Base-by-base conservation (phyloP, 2,888 invertebrate genomes). In the Aphidius colemani region DNA sequence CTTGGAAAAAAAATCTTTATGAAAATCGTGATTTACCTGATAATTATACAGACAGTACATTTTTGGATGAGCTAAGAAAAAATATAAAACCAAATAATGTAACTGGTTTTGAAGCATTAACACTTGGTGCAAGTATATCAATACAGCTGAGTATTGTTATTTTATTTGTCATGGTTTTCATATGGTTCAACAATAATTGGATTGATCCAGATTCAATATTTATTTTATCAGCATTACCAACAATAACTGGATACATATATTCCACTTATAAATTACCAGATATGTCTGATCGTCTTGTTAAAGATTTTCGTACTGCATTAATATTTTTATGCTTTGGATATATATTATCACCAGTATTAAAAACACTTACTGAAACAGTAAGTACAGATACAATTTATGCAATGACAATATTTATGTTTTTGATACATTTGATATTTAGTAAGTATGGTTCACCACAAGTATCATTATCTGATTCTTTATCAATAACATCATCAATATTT, bases 381-480 rank as follows among this genome's bases (percentile, higher is more conserved):
- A 96, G 96, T 77, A 98, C 98, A 0, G 98, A 99, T 78, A 97
- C 98, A 0, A 97, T 99, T 76, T 97, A 96, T 77, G 94, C 96
- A 1, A 94, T 93, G 88, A 89, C 97, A 0, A 90, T 92, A 18
- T 85, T 94, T 10, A 94, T 96, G 89, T 89, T 98, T 85, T 76
- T 93, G 0, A 83, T 93, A 1, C 97, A 98, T 85, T 85, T 98
- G 66, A 87, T 94, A 72, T 96, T 96, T 78, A 95, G 93, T 77
- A 95, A 98, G 80, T 99, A 98, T 77, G 95, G 94, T 6, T 87
- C 94, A 0, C 87, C 89, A 9, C 93, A 92, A 3, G 93, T 95
- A 1, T 90, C 97, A 65, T 94, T 97, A 0, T 96, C 96, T 0
- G 93, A 92, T 70, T 92, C 96, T 0, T 83, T 98, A 50, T 98